These are phyloP conservation scores for Noctua janthina DNA, from an alignment of 2,888 invertebrate genomes.

Conservation along the genomic window DNA sequence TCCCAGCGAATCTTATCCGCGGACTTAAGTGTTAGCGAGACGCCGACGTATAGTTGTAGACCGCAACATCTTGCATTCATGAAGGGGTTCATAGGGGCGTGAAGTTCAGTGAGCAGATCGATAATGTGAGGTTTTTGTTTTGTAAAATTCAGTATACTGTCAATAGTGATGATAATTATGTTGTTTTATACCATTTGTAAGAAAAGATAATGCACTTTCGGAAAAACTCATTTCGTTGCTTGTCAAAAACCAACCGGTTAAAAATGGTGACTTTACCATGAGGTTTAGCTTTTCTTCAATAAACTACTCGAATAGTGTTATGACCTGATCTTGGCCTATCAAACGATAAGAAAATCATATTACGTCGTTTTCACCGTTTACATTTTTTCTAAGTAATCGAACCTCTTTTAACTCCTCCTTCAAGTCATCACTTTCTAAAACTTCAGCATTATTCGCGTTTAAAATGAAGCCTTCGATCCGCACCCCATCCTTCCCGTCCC, in stretches of 20 bases:
- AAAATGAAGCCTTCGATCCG: conserved; percentile 13
- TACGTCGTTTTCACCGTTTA: neutral
- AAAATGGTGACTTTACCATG: neutral
- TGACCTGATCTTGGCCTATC: neutral
- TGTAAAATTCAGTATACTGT: neutral
- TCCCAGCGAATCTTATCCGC: conserved; percentile 74
- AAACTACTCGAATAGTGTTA: neutral
- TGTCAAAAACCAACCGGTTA: neutral
- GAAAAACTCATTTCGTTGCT: neutral
- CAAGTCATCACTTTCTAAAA: neutral
- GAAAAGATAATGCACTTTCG: neutral
- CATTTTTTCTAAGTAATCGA: neutral
- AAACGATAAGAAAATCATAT: neutral
- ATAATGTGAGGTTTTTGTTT: neutral
- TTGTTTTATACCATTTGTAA: neutral
- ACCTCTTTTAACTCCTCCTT: neutral
- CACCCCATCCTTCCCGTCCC: conserved; percentile 42
- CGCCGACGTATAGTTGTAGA: conserved; percentile 61
- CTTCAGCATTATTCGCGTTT: neutral
- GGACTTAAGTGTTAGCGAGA: conserved; percentile 76
- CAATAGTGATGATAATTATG: neutral
- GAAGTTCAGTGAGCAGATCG: conserved; percentile 32
- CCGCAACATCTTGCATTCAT: conserved; percentile 81
- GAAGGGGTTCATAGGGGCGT: conserved; percentile 65
- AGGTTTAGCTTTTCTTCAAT: neutral